Percentiles rank a stretch among this genome's conserved stretches.
Evolutionary conservation across 64 coral and sea anemone genomes (phyloP).

Genomic region (Montipora sp.): DNA sequence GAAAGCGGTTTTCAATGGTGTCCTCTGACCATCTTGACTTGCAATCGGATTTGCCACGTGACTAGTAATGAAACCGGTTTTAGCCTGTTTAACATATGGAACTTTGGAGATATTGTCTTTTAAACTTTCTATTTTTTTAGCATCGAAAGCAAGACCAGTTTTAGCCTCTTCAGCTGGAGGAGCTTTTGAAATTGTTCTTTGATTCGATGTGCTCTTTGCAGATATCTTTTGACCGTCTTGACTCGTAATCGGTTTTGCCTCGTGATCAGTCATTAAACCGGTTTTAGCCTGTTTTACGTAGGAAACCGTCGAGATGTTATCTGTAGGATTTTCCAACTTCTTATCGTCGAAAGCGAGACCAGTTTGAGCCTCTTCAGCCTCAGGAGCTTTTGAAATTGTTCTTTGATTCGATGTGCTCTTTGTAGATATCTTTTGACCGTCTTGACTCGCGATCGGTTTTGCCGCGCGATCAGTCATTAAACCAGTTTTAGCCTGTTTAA

Average conservation of each 20-base stretch:
- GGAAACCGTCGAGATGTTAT: no score
- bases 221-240: neutral
- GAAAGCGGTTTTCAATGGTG: neutral
- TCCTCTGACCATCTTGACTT: neutral
- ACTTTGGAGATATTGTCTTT: neutral
- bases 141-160: neutral
- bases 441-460: slow-evolving; percentile 15
- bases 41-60: neutral
- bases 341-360: no score
- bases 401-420: no score
- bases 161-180: slow-evolving; percentile 9
- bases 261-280: neutral
- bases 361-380: no score
- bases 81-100: neutral
- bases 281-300: neutral
- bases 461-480: neutral
- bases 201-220: neutral
- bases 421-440: neutral
- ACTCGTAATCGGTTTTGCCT: neutral
- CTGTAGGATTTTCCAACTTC: no score
- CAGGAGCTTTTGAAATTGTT: no score
- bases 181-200: neutral
- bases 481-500: slow-evolving; percentile 20
- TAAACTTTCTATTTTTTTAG: neutral
- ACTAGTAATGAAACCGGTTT: slow-evolving; percentile 17